A percentile compares a stretch with the other conserved stretches of the same genome.
Evolutionary conservation across 2,888 invertebrate genomes (phyloP).

Genomic region (Ormyrus labotus): DNA sequence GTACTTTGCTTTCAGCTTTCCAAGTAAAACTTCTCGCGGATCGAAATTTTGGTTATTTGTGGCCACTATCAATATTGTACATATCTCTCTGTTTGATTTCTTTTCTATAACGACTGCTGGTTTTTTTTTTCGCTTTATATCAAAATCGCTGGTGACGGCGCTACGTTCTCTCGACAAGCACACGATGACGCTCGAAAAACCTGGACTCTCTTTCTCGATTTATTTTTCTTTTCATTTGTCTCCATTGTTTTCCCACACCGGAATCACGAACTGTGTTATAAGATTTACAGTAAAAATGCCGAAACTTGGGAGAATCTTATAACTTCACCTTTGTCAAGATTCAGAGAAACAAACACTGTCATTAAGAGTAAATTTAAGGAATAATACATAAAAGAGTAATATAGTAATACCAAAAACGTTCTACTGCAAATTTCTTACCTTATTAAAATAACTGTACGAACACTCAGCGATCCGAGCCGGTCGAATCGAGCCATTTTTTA

Average conservation of each 20-base stretch:
- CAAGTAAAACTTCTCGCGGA: background rate
- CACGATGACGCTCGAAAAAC: conserved; percentile 24
- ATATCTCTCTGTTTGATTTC: conserved; percentile 18
- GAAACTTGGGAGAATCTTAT: conserved; percentile 14
- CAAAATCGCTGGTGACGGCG: conserved; percentile 33
- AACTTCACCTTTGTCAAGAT: conserved; percentile 17
- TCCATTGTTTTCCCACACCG: background rate
- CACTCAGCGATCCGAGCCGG: conserved; percentile 56
- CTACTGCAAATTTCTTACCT: conserved; percentile 74
- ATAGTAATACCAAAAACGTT: conserved; percentile 65
- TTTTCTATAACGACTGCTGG: conserved; percentile 3
- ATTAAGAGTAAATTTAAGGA: conserved; percentile 21
- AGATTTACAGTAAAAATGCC: background rate
- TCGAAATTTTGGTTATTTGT: conserved; percentile 45
- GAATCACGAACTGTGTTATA: background rate
- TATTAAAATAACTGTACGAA: conserved; percentile 64
- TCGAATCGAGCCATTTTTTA: conserved; percentile 1
- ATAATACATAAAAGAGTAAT: conserved; percentile 36
- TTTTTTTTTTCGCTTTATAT: conserved; percentile 31
- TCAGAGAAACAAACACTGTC: conserved; percentile 15
- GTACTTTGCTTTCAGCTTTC: no score
- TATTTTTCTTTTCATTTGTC: conserved; percentile 7
- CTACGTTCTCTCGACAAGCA: conserved; percentile 22
- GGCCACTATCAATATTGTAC: conserved; percentile 21
- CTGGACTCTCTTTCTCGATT: conserved; percentile 15